Conservation (phyloP, 2,113 vertebrate species). For the Orycteropus afer region DNA sequence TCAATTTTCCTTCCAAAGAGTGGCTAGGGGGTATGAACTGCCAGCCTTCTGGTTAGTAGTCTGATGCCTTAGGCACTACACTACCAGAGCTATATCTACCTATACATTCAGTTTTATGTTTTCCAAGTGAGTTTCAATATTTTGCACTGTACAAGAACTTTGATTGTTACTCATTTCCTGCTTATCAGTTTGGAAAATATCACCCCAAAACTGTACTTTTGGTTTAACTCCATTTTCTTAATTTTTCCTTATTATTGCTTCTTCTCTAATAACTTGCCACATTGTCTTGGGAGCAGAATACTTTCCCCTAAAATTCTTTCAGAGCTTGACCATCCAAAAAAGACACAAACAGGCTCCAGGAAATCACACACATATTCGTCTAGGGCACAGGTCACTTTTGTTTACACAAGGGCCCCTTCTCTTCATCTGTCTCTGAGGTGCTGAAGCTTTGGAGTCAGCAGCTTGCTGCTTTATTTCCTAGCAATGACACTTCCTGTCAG, state of each 20-base stretch:
- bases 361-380: conserved; percentile 28
- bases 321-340: neutral
- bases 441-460: conserved; percentile 17
- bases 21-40: too few relatives aligned
- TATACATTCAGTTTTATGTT: neutral
- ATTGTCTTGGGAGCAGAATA: neutral
- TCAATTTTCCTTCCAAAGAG: too few relatives aligned
- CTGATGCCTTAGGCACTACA: too few relatives aligned
- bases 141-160: neutral
- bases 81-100: accelerated
- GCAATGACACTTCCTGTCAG: conserved; percentile 72
- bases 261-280: neutral
- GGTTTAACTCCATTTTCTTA: neutral
- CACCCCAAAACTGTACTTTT: neutral
- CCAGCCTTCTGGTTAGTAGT: too few relatives aligned
- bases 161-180: neutral
- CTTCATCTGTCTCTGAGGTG: conserved; percentile 60
- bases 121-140: neutral
- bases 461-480: conserved; percentile 46
- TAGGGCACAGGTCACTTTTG: conserved; percentile 69
- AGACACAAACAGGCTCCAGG: conserved; percentile 17
- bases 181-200: neutral
- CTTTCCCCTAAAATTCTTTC: neutral
- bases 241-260: neutral
- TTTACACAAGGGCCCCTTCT: conserved; percentile 27